Evolutionary conservation across 2,797 vertebrate species (phyloP), one percentile per base, ranked within the genome.

Genomic region (Chelonia mydas): DNA sequence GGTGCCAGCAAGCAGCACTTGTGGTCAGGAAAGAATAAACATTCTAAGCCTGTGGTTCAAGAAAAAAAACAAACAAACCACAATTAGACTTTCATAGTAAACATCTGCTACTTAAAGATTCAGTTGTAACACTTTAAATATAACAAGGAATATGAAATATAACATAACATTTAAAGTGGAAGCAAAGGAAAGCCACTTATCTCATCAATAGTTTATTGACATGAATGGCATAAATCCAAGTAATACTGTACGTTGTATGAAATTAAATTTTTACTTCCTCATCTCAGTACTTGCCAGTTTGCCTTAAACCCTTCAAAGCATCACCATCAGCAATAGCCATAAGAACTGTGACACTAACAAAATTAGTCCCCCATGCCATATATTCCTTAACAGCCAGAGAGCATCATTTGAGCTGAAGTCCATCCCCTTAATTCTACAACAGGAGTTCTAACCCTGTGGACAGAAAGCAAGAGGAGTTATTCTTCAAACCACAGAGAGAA

Each of bases 331-430:
- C n/a, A 86, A 77, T 28, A 78, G 25, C 84, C 81, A 59, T 81
- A 86, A 76, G 27, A 81, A 89, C 51, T 0, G 0, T 53, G 11
- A 83, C 59, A 92, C 21, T 27, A 87, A 81, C 11, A 81, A 31
- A 81, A 78, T 55, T 0, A 0, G 59, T 31, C 11, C 72, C 78
- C 0, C 41, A 25, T 61, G 45, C 90, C 0, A 0, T 3, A 9
- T 2, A 33, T 1, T 6, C 50, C 65, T 85, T 27, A 79, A 86
- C 80, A 86, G 33, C 81, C 53, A 12, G 2, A 12, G 2, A 65
- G 1, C 0, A 8, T 27, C 88, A 91, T 45, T 68, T 77, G 53
- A 91, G 87, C 74, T 89, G 28, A 81, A 94, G 47, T 33, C 28
- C 11, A 51, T 33, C 47, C 12, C 47, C 28, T 87, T 61, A 1